Evolutionary conservation across 2,888 invertebrate species (phyloP).

Genomic region (Xestobium rufovillosum): DNA sequence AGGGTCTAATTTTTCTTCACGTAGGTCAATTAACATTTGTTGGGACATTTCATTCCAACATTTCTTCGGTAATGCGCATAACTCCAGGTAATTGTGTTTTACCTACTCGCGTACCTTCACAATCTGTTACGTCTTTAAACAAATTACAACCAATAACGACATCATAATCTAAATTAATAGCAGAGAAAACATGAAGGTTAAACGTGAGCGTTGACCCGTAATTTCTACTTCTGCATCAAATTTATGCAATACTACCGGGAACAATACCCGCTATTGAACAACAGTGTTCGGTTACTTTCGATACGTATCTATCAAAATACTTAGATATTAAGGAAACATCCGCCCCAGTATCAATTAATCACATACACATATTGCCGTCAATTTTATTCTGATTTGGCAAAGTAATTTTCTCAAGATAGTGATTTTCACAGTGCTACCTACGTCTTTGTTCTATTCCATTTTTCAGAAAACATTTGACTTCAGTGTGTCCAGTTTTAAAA

Average conservation of each 20-base stretch:
- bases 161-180: constrained; percentile 12
- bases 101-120: constrained; percentile 7
- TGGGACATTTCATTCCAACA: too few species aligned
- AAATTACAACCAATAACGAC: constrained; percentile 15
- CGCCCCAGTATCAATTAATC: constrained; percentile 17
- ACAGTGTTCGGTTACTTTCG: constrained; percentile 5
- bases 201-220: constrained; percentile 10
- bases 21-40: constrained; percentile 14
- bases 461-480: constrained; percentile 10
- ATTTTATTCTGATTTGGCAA: constrained; percentile 1
- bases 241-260: constrained; percentile 8
- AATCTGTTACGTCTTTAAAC: constrained; percentile 11
- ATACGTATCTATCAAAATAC: constrained; percentile 7
- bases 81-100: constrained; percentile 8
- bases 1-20: constrained; percentile 21
- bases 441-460: constrained; percentile 7
- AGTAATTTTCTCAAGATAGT: constrained; percentile 1
- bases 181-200: constrained; percentile 14
- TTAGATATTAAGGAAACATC: constrained; percentile 19
- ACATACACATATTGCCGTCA: constrained; percentile 5
- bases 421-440: constrained; percentile 1
- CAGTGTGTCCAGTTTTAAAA: constrained; percentile 10
- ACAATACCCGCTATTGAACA: background rate
- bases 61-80: constrained; percentile 6
- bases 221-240: constrained; percentile 14